These are phyloP conservation scores for Taenioides sp. DNA, from an alignment of 2,797 vertebrate species.

Conservation along the genomic window DNA sequence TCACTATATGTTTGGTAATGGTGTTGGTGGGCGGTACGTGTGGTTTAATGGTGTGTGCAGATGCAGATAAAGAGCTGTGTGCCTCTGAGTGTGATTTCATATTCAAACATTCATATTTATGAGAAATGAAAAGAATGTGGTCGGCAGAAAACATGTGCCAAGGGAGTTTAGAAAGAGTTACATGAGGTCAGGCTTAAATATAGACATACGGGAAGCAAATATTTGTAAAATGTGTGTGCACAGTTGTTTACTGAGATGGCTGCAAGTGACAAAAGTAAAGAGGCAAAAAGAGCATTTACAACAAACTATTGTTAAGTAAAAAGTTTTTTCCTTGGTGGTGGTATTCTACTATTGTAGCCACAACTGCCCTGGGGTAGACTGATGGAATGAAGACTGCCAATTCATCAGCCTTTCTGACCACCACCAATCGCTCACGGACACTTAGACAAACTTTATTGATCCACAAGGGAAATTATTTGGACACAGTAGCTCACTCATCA, in stretches of 20 bases:
- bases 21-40: constrained; percentile 3
- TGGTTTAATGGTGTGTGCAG: neutral
- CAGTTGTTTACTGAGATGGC: neutral
- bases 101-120: constrained; percentile 34
- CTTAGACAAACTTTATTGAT: no score
- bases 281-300: neutral
- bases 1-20: neutral
- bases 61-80: neutral
- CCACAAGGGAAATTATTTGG: no score
- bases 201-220: neutral
- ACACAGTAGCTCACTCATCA: no score
- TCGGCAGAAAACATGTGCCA: constrained; percentile 22
- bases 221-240: neutral
- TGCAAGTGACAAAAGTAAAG: neutral
- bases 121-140: constrained; percentile 14
- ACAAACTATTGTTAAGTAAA: neutral
- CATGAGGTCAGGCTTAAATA: neutral
- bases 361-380: no score
- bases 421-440: no score
- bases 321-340: no score
- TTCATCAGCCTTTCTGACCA: no score
- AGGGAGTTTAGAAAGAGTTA: constrained; percentile 12
- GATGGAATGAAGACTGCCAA: no score
- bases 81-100: constrained; percentile 29
- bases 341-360: no score